These are phyloP conservation scores for Cyphomyrus discorhynchus DNA, from an alignment of 2,113 vertebrate species.

Conservation along the genomic window DNA sequence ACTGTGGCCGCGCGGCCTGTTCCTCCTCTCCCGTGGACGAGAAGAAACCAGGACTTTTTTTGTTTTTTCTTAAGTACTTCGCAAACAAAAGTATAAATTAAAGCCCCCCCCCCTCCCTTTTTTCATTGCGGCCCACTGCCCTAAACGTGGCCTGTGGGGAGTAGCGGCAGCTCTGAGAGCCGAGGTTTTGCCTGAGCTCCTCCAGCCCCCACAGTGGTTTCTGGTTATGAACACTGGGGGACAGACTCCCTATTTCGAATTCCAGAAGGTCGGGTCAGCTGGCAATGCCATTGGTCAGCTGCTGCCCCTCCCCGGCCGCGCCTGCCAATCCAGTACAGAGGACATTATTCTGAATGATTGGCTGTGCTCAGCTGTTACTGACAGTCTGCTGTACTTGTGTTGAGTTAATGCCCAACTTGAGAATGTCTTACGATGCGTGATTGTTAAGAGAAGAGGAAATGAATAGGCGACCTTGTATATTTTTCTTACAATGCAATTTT, in stretches of 20 bases:
- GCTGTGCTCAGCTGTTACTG: not conserved
- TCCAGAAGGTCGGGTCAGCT: not conserved
- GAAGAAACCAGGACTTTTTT: slow-evolving; percentile 18
- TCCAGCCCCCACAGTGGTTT: not conserved
- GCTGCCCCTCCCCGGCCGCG: not conserved
- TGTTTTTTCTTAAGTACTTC: slow-evolving; percentile 11
- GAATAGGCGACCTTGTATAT: not conserved
- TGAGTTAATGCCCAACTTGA: not conserved
- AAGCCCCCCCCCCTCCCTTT: not conserved
- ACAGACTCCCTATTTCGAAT: not conserved
- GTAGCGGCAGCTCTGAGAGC: not conserved
- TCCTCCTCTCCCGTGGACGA: slow-evolving; percentile 45
- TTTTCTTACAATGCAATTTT: slow-evolving; percentile 16
- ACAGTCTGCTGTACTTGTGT: not conserved
- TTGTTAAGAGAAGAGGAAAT: not conserved
- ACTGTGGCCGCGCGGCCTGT: not conserved
- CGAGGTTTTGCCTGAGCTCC: not conserved
- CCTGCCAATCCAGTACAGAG: not conserved
- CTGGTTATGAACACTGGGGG: not conserved
- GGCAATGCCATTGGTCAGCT: not conserved
- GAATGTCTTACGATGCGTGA: not conserved
- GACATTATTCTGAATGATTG: not conserved
- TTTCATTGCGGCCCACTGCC: not conserved
- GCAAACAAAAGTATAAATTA: not conserved
- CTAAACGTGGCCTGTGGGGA: not conserved